Evolutionary conservation across 2,113 vertebrate species (phyloP), one percentile per base, ranked within the genome.

Genomic region (Pterocles gutturalis): DNA sequence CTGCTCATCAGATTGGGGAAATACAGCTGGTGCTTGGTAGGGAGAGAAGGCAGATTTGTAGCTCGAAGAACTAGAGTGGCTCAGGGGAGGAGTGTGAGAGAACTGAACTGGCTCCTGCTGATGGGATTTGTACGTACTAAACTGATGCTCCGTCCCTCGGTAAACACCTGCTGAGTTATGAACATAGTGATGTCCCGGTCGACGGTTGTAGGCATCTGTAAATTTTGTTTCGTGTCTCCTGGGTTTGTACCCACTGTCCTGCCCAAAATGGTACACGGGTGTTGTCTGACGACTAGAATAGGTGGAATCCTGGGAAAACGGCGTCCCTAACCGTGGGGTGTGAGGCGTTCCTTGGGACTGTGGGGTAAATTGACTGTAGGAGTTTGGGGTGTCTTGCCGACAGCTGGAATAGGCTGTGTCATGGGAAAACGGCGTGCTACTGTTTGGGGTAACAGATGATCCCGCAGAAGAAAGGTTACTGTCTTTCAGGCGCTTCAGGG

Each of bases 331-430:
- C 9, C 99, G 99, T 0, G 99, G 99, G 13, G 99, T 99, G 83
- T 99, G 99, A 8, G 99, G 99, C 5, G 99, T 99, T 83, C 98
- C 99, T 98, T 99, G 99, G 62, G 99, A 99, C 97, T 99, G 99
- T 0, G 99, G 99, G 4, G 99, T 99, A 61, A 97, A 98, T 31
- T 99, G 98, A 81, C 99, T 98, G 25, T 99, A 99, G 16, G 99
- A 99, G 96, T 99, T 98, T 4, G 99, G 99, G 11, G 99, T 99
- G 93, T 99, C 99, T 73, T 99, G 99, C 90, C 99, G 99, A 73
- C 98, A 98, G 97, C 99, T 99, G 97, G 99, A 99, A 95, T 99
- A 99, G 70, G 99, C 99, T 1, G 99, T 99, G 97, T 99, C 99
- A 16, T 99, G 98, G 91, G 99, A 99, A 93, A 99, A 98, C 1